A percentile compares a stretch with the other conserved stretches of the same genome.
Evolutionary conservation across 2,113 vertebrate genomes (phyloP).

Genomic region (Myanophis thanlyinensis): DNA sequence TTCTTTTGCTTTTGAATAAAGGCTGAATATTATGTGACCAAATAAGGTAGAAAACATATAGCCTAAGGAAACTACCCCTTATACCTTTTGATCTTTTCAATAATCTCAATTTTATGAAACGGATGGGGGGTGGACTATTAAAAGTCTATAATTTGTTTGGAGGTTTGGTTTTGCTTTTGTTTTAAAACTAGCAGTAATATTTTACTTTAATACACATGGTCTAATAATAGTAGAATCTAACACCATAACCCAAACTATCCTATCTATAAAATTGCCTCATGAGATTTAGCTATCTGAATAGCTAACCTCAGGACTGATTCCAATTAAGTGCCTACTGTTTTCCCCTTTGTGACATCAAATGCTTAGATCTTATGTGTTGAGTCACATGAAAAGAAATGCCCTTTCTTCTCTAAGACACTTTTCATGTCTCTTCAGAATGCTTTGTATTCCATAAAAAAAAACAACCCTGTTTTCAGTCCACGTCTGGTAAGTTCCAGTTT

Average conservation of each 20-base stretch:
- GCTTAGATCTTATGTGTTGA: conserved; percentile 8
- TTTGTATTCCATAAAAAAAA: neutral
- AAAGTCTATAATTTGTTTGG: neutral
- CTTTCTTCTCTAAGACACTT: neutral
- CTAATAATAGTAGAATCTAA: conserved; percentile 1
- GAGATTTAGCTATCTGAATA: neutral
- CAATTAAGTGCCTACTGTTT: neutral
- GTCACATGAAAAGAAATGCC: conserved; percentile 20
- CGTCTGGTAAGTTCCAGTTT: neutral
- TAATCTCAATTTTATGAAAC: neutral
- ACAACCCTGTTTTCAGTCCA: neutral
- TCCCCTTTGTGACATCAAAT: conserved; percentile 10
- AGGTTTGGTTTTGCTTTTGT: neutral
- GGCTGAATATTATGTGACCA: neutral
- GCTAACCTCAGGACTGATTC: conserved; percentile 1
- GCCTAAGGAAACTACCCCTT: neutral
- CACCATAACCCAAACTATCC: neutral
- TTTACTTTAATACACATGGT: neutral
- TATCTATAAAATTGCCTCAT: neutral
- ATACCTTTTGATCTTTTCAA: neutral
- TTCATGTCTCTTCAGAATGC: neutral
- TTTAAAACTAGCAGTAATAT: neutral
- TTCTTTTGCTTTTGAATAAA: neutral
- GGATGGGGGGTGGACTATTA: neutral
- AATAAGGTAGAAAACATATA: neutral